phyloP scores from a whole-genome alignment of 1,140 invertebrate species.

The Pygmarrhopalites habei region DNA sequence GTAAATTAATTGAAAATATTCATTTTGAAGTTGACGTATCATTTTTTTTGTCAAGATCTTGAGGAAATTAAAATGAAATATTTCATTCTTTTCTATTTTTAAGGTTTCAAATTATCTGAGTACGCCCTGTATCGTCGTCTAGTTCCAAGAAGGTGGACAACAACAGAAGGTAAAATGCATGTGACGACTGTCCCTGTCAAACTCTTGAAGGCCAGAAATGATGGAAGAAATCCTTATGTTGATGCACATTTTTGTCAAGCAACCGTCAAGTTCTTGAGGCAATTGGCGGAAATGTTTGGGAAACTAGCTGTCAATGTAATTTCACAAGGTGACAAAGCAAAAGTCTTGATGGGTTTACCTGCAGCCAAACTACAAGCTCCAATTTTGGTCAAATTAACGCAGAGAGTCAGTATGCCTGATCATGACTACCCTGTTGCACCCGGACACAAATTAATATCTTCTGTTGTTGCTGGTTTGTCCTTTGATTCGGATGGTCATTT shows the following conservation, averaged over 20 bases:
- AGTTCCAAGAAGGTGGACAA: not conserved
- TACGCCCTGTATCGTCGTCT: conserved; percentile 38
- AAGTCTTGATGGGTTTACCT: conserved; percentile 44
- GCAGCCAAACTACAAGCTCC: conserved; percentile 45
- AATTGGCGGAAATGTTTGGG: not conserved
- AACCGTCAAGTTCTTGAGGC: too few species aligned
- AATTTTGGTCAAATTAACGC: conserved; percentile 45
- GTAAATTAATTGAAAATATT: too few species aligned
- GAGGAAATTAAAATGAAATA: too few species aligned
- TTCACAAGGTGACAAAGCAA: conserved; percentile 44
- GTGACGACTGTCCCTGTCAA: not conserved
- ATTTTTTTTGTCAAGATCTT: too few species aligned
- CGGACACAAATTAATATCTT: conserved; percentile 39
- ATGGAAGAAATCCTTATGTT: not conserved
- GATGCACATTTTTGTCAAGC: too few species aligned
- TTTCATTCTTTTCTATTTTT: too few species aligned
- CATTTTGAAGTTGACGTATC: too few species aligned
- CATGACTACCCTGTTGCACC: conserved; percentile 46
- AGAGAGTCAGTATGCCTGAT: conserved; percentile 43
- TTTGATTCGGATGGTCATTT: conserved; percentile 38
- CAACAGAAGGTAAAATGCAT: not conserved
- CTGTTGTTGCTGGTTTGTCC: conserved; percentile 41
- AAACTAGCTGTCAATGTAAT: conserved; percentile 27
- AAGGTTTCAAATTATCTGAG: too few species aligned
- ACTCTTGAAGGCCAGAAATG: not conserved